phyloP scores from a whole-genome alignment of 2,888 invertebrate genomes.

The Seira musarum region DNA sequence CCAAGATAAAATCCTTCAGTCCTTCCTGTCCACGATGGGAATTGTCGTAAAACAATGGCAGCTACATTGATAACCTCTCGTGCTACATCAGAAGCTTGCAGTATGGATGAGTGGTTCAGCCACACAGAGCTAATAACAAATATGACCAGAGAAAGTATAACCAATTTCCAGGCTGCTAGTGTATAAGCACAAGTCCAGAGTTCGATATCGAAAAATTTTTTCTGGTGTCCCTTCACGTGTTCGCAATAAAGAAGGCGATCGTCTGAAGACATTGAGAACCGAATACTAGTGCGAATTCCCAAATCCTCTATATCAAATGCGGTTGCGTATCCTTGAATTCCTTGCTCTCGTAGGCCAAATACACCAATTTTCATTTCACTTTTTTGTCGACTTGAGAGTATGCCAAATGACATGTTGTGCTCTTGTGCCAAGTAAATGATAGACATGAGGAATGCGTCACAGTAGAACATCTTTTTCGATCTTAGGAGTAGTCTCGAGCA shows the following conservation, averaged over 20 bases:
- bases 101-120: background rate
- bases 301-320: background rate
- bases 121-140: background rate
- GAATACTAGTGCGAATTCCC: background rate
- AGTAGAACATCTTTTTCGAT: background rate
- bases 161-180: background rate
- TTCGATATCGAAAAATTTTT: background rate
- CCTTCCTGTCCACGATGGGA: background rate
- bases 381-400: background rate
- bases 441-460: background rate
- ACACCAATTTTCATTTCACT: background rate
- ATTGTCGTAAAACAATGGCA: background rate
- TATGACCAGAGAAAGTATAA: background rate
- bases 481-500: background rate
- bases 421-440: background rate
- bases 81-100: background rate
- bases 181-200: background rate
- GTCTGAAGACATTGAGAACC: background rate
- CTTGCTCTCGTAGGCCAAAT: background rate
- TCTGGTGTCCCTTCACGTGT: background rate
- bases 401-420: background rate
- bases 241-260: background rate
- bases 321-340: background rate
- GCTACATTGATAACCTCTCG: background rate
- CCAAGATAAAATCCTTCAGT: background rate